These are phyloP conservation scores for Tyrophagus putrescentiae DNA, from an alignment of 1,140 invertebrate species.

Conservation along the genomic window DNA sequence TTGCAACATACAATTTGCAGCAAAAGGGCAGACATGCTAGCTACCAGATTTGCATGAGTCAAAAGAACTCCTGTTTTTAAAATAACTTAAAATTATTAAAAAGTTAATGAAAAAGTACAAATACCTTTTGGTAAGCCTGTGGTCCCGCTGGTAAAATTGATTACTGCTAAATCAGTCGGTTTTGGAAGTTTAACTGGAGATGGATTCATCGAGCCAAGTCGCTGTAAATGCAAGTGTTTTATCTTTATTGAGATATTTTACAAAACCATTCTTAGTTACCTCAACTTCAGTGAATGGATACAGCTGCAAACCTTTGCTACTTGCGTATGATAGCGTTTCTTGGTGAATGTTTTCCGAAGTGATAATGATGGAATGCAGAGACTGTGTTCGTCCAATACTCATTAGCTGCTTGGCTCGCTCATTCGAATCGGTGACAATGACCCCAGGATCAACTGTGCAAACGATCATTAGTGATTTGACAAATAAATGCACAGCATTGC, in stretches of 20 bases:
- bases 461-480: not conserved
- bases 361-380: not conserved
- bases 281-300: conserved; percentile 20
- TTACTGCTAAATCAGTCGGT: conserved; percentile 39
- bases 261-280: conserved; percentile 1
- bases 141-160: conserved; percentile 93
- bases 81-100: not conserved
- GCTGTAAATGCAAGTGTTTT: not conserved
- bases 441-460: conserved; percentile 7
- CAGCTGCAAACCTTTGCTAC: not conserved
- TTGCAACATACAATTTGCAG: conserved; percentile 46
- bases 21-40: conserved; percentile 62
- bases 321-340: conserved; percentile 1
- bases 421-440: conserved; percentile 16
- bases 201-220: not conserved
- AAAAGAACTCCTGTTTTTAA: conserved; percentile 50
- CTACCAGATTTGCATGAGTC: conserved; percentile 79
- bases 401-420: conserved; percentile 17
- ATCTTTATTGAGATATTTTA: not conserved
- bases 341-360: conserved; percentile 15
- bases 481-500: not conserved
- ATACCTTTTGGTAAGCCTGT: conserved; percentile 93
- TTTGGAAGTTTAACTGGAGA: conserved; percentile 8
- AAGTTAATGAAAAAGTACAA: not conserved
- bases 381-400: not conserved